A percentile compares a stretch with the other conserved stretches of the same genome.
phyloP scores from a whole-genome alignment of 2,113 vertebrate genomes.

The Phainopepla nitens region DNA sequence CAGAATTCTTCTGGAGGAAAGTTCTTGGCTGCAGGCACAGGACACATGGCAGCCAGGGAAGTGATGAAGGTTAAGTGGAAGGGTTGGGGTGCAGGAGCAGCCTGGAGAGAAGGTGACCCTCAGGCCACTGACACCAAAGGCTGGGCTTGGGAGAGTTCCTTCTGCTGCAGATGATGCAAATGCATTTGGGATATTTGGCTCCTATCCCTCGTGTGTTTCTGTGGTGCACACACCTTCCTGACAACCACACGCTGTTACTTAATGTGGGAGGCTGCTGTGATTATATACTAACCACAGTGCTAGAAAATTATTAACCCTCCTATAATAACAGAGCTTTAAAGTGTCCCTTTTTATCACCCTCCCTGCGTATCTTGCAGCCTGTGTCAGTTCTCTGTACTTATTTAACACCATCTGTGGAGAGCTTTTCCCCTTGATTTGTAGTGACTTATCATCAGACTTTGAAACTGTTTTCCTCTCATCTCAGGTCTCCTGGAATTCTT shows the following conservation, averaged over 20 bases:
- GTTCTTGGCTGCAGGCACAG: not conserved
- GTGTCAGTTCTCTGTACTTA: not conserved
- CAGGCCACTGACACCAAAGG: not conserved
- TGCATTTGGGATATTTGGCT: not conserved
- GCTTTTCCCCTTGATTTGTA: not conserved
- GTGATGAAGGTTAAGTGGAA: not conserved
- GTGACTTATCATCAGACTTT: not conserved
- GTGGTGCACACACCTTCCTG: not conserved
- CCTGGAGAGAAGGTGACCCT: not conserved
- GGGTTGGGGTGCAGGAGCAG: not conserved
- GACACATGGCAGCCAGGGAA: not conserved
- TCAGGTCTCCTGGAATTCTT: not conserved
- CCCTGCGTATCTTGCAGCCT: not conserved
- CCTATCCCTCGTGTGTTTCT: not conserved
- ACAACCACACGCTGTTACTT: not conserved
- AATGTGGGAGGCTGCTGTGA: not conserved
- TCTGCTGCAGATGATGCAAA: not conserved
- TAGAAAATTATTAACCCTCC: conserved; percentile 7
- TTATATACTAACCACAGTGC: not conserved
- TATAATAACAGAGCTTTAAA: not conserved
- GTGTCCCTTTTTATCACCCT: not conserved
- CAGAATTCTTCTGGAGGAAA: not conserved
- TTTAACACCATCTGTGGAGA: not conserved
- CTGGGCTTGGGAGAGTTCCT: not conserved
- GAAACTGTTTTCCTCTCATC: not conserved